Conservation (phyloP, 2,888 invertebrate species). For the Protula sp. region DNA sequence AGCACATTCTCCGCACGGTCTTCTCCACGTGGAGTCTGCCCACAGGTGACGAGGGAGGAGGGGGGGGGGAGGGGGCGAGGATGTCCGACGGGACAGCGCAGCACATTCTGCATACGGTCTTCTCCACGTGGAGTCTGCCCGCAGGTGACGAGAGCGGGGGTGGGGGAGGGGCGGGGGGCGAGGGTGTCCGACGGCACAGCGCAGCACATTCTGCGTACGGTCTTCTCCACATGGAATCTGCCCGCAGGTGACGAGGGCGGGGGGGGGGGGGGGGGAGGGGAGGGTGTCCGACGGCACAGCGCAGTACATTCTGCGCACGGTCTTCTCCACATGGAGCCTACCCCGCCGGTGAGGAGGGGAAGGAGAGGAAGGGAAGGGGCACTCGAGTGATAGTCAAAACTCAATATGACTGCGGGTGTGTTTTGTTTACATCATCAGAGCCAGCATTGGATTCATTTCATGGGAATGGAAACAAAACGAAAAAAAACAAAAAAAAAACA, state of each 20-base stretch:
- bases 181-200: conserved; percentile 73
- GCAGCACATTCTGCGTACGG: conserved; percentile 64
- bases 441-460: too few species aligned
- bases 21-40: conserved; percentile 81
- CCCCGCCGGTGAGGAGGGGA: conserved; percentile 55
- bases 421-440: too few species aligned
- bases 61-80: not conserved
- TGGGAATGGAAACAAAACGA: too few species aligned
- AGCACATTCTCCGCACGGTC: conserved; percentile 66
- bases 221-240: conserved; percentile 79
- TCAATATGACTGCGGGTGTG: too few species aligned
- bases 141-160: too few species aligned
- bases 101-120: conserved; percentile 67
- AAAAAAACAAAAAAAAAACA: too few species aligned
- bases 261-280: not conserved
- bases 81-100: conserved; percentile 72
- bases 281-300: conserved; percentile 69
- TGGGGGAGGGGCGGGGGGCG: too few species aligned
- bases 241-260: conserved; percentile 59
- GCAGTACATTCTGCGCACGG: conserved; percentile 64
- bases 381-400: too few species aligned
- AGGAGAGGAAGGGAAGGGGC: too few species aligned
- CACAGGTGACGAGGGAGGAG: too few species aligned
- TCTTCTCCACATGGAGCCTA: conserved; percentile 79
- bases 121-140: conserved; percentile 78